These are phyloP conservation scores for Samia ricini DNA, from an alignment of 1,140 invertebrate species.

Conservation along the genomic window DNA sequence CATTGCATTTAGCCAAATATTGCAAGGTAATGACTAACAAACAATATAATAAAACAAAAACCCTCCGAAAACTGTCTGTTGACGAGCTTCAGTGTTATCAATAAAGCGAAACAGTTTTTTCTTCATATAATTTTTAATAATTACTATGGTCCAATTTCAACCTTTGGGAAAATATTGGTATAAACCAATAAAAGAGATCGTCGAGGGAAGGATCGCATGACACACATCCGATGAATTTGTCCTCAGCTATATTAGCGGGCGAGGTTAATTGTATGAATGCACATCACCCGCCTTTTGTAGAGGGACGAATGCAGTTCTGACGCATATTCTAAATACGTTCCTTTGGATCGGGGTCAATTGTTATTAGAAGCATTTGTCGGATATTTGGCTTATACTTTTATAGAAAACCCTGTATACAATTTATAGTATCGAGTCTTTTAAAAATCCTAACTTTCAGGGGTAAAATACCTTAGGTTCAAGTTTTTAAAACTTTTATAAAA, in stretches of 20 bases:
- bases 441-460: no score
- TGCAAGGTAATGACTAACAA: no score
- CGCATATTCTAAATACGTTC: not conserved
- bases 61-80: no score
- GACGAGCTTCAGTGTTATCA: no score
- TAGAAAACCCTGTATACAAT: not conserved
- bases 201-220: not conserved
- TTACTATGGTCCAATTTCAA: no score
- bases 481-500: no score
- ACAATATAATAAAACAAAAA: no score
- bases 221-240: not conserved
- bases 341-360: not conserved
- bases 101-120: no score
- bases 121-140: no score
- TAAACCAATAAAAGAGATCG: not conserved
- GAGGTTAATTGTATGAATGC: not conserved
- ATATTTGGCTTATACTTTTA: not conserved
- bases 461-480: no score
- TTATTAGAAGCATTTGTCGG: not conserved
- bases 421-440: not conserved
- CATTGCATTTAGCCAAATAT: no score
- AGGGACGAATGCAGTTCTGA: not conserved
- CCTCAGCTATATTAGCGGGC: not conserved
- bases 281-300: not conserved
- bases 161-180: no score